Base-by-base conservation (phyloP, 2,113 vertebrate species). In the Trinectes maculatus region DNA sequence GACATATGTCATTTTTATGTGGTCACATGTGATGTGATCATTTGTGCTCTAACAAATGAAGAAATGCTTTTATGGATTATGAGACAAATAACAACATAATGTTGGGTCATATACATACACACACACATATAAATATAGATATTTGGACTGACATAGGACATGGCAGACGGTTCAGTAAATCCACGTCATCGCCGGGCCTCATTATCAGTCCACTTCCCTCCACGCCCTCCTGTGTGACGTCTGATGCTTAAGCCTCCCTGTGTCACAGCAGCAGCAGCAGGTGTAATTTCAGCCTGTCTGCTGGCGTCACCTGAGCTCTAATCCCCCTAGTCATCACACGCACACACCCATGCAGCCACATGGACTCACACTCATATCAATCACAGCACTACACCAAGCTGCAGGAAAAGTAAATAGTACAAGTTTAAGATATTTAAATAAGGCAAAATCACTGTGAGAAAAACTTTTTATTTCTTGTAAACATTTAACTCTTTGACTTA, bases 271-370 rank as follows among this genome's bases (percentile, higher is more conserved):
- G 34, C 36, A 49, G 37, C 65, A 73, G 76, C 74, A 60, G 68
- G 59, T 65, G 66, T 87, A 71, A 82, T 82, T 56, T 75, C 60
- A 51, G 56, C 43, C 74, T 25, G 64, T 59, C 59, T 53, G 57
- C 70, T 58, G 40, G 39, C 51, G 31, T 89, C 77, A 66, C 79
- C 63, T 80, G 52, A 8, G 0, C 34, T 16, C 55, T 83, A 78
- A 88, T 84, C 74, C 37, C 21, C n/a, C 76, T 65, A 57, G 48
- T 68, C 71, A 64, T 36, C 33, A 19, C 12, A 26, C 24, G 34
- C 62, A 26, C 21, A n/a, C 43, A 18, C 18, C 42, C 33, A n/a
- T 64, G 48, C 29, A 6, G 8, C 1, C 44, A 44, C 59, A 64
- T 21, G 29, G 34, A 28, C 39, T 21, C 34, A 21, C 2, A 18